A percentile compares a stretch with the other conserved stretches of the same genome.
Conservation (phyloP, 2,797 vertebrate genomes). For the Atherinosoma microstoma region DNA sequence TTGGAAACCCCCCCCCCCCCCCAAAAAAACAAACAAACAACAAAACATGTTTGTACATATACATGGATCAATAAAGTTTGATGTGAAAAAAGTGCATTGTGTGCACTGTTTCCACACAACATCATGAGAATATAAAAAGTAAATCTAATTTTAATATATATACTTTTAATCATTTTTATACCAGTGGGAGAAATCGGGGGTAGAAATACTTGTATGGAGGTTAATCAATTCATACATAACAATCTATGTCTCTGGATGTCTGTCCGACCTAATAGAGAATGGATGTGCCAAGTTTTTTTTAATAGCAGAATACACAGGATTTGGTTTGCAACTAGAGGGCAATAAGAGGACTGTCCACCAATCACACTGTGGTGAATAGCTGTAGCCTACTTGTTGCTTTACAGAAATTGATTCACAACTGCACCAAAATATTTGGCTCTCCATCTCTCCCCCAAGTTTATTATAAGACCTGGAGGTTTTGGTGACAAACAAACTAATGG, state of each 20-base stretch:
- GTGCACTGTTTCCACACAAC: too few species aligned
- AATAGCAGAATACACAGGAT: not conserved
- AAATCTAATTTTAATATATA: too few species aligned
- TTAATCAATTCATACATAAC: too few species aligned
- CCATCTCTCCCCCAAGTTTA: not conserved
- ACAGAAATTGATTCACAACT: not conserved
- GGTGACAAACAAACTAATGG: not conserved
- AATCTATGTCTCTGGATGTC: not conserved
- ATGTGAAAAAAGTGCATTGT: too few species aligned
- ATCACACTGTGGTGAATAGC: not conserved
- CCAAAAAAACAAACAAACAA: too few species aligned
- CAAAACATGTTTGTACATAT: too few species aligned
- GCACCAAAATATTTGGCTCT: not conserved
- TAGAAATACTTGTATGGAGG: not conserved
- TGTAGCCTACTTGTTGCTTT: not conserved
- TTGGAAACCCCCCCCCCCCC: too few species aligned
- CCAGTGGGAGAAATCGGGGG: not conserved
- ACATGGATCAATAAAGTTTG: too few species aligned
- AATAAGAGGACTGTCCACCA: not conserved
- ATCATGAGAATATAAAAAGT: too few species aligned
- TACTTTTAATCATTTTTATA: not conserved
- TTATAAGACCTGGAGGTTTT: not conserved
- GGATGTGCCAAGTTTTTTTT: not conserved
- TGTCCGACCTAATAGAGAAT: too few species aligned
- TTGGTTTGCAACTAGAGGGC: not conserved